phyloP scores from a whole-genome alignment of 2,888 invertebrate genomes.

The Trissolcus japonicus region DNA sequence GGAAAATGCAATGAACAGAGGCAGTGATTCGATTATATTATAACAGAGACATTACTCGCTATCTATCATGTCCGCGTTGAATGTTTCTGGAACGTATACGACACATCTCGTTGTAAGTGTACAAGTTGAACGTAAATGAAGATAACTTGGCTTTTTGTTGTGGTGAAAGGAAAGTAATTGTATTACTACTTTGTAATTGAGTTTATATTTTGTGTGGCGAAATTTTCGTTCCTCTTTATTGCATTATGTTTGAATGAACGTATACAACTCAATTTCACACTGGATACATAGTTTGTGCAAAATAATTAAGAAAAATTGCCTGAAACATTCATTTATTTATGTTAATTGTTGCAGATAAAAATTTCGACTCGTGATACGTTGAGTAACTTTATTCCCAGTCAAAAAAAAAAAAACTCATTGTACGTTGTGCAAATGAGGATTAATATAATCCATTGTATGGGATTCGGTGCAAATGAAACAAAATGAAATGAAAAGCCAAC shows the following conservation, averaged over 20 bases:
- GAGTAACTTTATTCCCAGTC: too few relatives aligned
- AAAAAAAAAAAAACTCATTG: too few relatives aligned
- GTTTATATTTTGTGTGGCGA: constrained; percentile 4
- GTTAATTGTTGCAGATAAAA: too few relatives aligned
- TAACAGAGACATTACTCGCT: constrained; percentile 14
- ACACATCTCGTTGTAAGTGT: constrained; percentile 4
- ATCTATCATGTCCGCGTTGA: constrained; percentile 14
- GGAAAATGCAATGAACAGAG: constrained; percentile 16
- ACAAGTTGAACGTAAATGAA: constrained; percentile 14
- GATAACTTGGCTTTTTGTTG: constrained; percentile 12
- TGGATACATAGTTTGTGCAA: background rate
- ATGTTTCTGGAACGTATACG: background rate
- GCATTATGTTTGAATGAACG: background rate
- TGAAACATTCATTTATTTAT: too few relatives aligned
- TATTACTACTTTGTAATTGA: constrained; percentile 6
- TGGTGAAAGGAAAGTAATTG: constrained; percentile 4
- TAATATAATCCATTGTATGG: too few relatives aligned
- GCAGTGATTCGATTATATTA: constrained; percentile 24
- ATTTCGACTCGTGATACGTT: too few relatives aligned
- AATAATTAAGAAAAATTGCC: too few relatives aligned
- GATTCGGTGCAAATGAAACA: background rate
- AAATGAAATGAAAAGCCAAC: background rate
- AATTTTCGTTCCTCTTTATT: constrained; percentile 6
- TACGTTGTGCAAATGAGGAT: too few relatives aligned
- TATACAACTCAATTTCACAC: constrained; percentile 1